Evolutionary conservation across 2,113 vertebrate genomes (phyloP).

Genomic region (Osmerus eperlanus): DNA sequence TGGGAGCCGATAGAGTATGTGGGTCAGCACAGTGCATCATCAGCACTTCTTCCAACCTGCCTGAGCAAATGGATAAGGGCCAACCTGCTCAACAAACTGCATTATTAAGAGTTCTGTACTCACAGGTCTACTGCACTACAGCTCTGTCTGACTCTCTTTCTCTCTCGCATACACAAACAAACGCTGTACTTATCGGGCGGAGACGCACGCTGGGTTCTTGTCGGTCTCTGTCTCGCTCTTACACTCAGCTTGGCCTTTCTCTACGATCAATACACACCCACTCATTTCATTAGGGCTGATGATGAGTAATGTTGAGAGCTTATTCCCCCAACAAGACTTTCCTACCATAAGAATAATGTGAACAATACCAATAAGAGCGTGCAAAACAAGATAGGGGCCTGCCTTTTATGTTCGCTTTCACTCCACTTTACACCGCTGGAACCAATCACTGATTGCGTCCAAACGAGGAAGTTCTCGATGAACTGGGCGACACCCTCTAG

Average conservation of each 20-base stretch:
- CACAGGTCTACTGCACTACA: conserved; percentile 23
- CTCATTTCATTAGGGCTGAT: conserved; percentile 18
- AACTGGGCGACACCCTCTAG: no score
- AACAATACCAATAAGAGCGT: conserved; percentile 8
- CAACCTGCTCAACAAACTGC: conserved; percentile 61
- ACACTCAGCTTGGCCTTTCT: background rate
- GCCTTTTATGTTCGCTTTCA: background rate
- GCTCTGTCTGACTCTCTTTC: conserved; percentile 16
- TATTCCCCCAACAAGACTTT: background rate
- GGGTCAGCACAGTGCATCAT: conserved; percentile 83
- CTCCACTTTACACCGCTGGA: background rate
- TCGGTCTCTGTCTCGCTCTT: background rate
- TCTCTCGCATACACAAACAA: background rate
- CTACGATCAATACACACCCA: conserved; percentile 18
- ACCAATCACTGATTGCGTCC: conserved; percentile 17
- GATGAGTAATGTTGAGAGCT: background rate
- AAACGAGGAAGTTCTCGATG: conserved; percentile 5
- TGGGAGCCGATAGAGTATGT: conserved; percentile 79
- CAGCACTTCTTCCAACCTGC: conserved; percentile 80
- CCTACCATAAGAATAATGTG: background rate
- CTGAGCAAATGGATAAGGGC: conserved; percentile 66
- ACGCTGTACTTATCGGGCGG: conserved; percentile 2
- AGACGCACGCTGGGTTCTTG: background rate
- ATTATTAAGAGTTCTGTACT: conserved; percentile 66
- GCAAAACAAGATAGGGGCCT: background rate